Evolutionary conservation across 2,797 vertebrate species (phyloP).

Genomic region (Brachymystax lenok): DNA sequence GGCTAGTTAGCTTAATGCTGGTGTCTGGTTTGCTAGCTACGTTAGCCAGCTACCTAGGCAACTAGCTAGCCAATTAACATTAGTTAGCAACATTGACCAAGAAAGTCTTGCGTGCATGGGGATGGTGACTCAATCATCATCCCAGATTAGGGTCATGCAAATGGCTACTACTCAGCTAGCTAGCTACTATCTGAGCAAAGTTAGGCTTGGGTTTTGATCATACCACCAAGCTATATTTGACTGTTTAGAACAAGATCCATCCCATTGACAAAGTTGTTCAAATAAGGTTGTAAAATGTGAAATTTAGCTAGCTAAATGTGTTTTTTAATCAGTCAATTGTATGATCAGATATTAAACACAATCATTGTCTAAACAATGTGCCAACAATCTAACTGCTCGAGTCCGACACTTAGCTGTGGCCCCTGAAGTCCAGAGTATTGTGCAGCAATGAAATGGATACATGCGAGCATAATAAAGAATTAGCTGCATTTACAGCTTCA

Average conservation of each 20-base stretch:
- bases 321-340: too few species aligned
- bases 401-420: background rate
- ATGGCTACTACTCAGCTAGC: too few species aligned
- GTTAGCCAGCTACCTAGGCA: background rate
- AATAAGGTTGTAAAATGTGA: background rate
- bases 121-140: too few species aligned
- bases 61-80: too few species aligned
- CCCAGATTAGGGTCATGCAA: too few species aligned
- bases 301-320: background rate
- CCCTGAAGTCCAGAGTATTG: background rate
- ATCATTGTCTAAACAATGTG: background rate
- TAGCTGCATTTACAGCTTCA: background rate
- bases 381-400: background rate
- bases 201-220: background rate
- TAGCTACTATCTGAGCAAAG: too few species aligned
- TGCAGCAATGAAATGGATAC: background rate
- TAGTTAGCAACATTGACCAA: too few species aligned
- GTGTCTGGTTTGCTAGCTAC: background rate
- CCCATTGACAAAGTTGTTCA: background rate
- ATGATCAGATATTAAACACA: background rate
- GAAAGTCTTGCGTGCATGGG: too few species aligned
- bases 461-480: background rate
- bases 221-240: background rate
- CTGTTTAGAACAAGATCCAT: background rate
- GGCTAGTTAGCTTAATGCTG: background rate